Conservation (phyloP, 30 jellyfish, hydroid and myxozoan genomes). For the Aurelia aurita region DNA sequence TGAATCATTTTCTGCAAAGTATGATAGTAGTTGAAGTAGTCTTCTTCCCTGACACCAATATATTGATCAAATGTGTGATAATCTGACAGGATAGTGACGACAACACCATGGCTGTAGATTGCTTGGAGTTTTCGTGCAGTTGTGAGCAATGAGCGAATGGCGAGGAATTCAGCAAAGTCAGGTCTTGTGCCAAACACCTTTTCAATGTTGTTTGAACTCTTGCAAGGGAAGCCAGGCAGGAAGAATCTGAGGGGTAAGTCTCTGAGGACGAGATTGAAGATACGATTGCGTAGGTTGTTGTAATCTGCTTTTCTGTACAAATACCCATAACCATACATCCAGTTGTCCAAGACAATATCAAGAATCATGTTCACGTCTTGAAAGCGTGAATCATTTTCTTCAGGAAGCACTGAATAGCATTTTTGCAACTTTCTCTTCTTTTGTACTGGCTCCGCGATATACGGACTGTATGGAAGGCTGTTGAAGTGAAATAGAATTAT, state of each 20-base stretch:
- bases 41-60: slow-evolving; percentile 58
- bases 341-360: slow-evolving; percentile 14
- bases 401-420: too few species aligned
- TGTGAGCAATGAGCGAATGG: slow-evolving; percentile 17
- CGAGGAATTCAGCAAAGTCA: slow-evolving; percentile 56
- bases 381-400: too few species aligned
- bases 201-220: slow-evolving; percentile 34
- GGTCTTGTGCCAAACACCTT: slow-evolving; percentile 55
- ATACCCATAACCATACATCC: slow-evolving; percentile 11
- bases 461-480: too few species aligned
- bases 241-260: slow-evolving; percentile 31
- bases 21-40: slow-evolving; percentile 32
- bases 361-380: not conserved
- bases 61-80: slow-evolving; percentile 70
- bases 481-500: too few species aligned
- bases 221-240: slow-evolving; percentile 69
- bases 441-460: too few species aligned
- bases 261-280: not conserved
- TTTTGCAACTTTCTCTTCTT: too few species aligned
- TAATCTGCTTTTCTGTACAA: slow-evolving; percentile 12
- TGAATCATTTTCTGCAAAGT: slow-evolving; percentile 27
- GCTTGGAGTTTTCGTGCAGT: slow-evolving; percentile 61
- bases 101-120: slow-evolving; percentile 49
- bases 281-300: not conserved
- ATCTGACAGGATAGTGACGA: slow-evolving; percentile 49